Conservation (phyloP, 2,797 vertebrate species). For the Ctenopoma multispine region DNA sequence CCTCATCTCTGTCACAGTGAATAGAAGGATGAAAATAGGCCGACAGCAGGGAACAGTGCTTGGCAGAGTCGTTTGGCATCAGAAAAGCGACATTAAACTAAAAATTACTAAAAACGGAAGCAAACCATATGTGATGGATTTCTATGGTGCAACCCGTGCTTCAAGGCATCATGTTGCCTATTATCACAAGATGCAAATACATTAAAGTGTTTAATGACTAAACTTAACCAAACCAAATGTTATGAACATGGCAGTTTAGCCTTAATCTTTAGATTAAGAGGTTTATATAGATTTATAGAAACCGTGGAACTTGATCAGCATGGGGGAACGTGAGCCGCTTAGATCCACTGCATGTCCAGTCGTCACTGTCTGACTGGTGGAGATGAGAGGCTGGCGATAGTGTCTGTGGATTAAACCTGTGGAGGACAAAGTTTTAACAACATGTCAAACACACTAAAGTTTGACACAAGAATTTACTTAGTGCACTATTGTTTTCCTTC, state of each 20-base stretch:
- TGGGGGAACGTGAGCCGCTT: constrained; percentile 82
- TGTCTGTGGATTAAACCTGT: constrained; percentile 84
- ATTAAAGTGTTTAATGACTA: too few species aligned
- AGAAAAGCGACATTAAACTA: background rate
- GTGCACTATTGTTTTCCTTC: background rate
- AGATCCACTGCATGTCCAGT: constrained; percentile 78
- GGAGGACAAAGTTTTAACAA: constrained; percentile 24
- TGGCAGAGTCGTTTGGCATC: background rate
- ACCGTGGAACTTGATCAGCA: constrained; percentile 88
- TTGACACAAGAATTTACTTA: background rate
- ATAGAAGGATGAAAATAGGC: background rate
- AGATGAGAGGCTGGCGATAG: constrained; percentile 86
- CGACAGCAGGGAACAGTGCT: background rate
- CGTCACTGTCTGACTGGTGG: constrained; percentile 74
- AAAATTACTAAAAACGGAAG: background rate
- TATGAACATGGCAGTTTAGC: background rate
- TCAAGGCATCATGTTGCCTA: background rate
- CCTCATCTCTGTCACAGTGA: background rate
- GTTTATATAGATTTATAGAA: too few species aligned
- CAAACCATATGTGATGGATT: background rate
- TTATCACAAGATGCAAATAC: too few species aligned
- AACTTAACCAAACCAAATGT: too few species aligned
- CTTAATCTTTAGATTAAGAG: background rate
- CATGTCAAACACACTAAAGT: background rate
- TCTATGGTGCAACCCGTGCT: background rate